A percentile compares a stretch with the other conserved stretches of the same genome.
Evolutionary conservation across 2,113 vertebrate genomes (phyloP).

Genomic region (Lepus europaeus): DNA sequence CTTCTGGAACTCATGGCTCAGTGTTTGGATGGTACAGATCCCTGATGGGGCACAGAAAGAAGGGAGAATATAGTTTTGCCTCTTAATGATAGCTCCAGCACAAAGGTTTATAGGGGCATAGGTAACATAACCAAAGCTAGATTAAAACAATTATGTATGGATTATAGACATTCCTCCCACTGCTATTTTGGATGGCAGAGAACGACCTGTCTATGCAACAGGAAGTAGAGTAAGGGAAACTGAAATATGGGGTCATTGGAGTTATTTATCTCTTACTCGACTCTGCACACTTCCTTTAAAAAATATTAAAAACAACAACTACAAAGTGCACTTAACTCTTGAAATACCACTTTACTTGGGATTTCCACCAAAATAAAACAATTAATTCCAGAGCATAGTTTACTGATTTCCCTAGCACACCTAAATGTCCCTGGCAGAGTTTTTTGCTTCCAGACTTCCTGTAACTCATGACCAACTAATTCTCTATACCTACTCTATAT

Average conservation of each 20-base stretch:
- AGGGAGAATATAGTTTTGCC: background rate
- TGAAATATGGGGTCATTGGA: background rate
- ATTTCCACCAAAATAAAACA: background rate
- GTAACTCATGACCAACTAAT: conserved; percentile 3
- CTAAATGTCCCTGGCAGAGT: background rate
- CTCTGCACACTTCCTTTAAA: background rate
- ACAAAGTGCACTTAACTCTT: background rate
- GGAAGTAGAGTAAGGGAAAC: background rate
- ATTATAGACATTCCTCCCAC: background rate
- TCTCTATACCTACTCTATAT: background rate
- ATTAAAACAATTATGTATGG: background rate
- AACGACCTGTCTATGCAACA: background rate
- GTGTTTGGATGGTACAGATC: background rate
- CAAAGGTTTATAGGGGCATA: background rate
- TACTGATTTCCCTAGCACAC: background rate
- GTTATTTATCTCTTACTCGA: background rate
- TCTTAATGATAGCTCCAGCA: background rate
- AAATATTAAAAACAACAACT: conserved; percentile 1
- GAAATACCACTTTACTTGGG: background rate
- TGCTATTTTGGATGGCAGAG: background rate
- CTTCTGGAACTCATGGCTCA: background rate
- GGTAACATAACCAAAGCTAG: background rate
- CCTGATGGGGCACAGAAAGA: background rate
- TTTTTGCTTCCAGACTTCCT: conserved; percentile 36
- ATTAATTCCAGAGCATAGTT: background rate